Evolutionary conservation across 2,797 vertebrate species (phyloP).

Genomic region (Tapirus indicus): DNA sequence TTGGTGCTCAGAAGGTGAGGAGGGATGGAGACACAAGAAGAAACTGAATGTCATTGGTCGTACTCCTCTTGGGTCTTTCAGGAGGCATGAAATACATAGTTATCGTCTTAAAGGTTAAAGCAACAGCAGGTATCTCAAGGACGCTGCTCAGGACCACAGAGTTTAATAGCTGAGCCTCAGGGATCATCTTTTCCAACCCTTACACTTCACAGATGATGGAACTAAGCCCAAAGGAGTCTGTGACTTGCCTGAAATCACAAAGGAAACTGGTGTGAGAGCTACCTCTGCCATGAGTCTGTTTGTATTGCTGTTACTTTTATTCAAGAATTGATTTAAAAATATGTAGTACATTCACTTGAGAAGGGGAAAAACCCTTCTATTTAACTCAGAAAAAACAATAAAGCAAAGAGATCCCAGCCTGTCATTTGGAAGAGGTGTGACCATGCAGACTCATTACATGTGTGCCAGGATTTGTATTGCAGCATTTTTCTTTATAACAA

Average conservation of each 20-base stretch:
- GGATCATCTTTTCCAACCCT: neutral
- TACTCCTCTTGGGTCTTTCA: neutral
- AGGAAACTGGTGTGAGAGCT: neutral
- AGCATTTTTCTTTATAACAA: neutral
- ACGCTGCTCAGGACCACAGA: neutral
- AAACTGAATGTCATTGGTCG: neutral
- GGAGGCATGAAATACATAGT: neutral
- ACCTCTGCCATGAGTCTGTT: neutral
- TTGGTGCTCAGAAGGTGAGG: neutral
- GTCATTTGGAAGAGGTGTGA: neutral
- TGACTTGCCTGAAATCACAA: neutral
- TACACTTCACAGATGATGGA: neutral
- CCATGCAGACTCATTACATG: neutral
- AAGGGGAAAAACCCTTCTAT: neutral
- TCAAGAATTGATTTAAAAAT: neutral
- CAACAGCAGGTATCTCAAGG: neutral
- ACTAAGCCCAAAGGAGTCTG: neutral
- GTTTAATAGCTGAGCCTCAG: neutral
- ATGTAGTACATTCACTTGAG: neutral
- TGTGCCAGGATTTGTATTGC: neutral
- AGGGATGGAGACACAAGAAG: neutral
- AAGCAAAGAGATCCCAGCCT: neutral
- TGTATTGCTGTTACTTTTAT: neutral
- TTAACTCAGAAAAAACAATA: neutral
- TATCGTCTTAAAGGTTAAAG: neutral